Evolutionary conservation across 2,888 invertebrate genomes (phyloP).

Genomic region (Bellardia pandia): DNA sequence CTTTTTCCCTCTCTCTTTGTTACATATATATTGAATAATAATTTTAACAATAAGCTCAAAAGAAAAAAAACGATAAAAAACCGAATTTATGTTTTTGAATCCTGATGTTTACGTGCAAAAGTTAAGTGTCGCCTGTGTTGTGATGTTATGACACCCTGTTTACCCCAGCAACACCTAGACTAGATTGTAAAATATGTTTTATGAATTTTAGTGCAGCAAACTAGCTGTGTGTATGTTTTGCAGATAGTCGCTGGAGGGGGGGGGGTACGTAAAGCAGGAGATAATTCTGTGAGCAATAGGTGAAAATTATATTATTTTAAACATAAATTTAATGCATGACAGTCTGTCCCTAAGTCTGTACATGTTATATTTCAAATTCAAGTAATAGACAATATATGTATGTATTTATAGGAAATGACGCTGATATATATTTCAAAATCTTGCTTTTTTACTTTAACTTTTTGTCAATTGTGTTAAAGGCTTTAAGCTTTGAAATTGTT

Average conservation of each 20-base stretch:
- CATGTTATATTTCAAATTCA: too few relatives aligned
- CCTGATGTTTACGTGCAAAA: slow-evolving; percentile 65
- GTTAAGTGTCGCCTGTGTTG: slow-evolving; percentile 69
- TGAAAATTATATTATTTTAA: slow-evolving; percentile 28
- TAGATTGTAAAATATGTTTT: slow-evolving; percentile 16
- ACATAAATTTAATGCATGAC: too few relatives aligned
- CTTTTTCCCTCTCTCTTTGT: too few relatives aligned
- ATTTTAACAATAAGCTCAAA: background rate
- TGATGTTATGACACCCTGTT: slow-evolving; percentile 2
- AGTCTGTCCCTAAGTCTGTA: too few relatives aligned
- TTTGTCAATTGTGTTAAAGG: too few relatives aligned
- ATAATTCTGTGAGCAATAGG: background rate
- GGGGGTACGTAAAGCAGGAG: background rate
- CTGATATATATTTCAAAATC: too few relatives aligned
- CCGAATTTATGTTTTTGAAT: slow-evolving; percentile 57
- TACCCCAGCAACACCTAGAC: background rate
- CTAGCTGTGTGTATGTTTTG: background rate
- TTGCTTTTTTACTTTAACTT: too few relatives aligned
- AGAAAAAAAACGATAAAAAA: background rate
- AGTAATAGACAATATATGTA: too few relatives aligned
- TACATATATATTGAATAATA: background rate
- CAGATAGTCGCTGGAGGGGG: too few relatives aligned
- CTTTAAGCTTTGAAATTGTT: too few relatives aligned
- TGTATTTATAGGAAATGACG: too few relatives aligned
- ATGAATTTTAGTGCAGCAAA: slow-evolving; percentile 2